Percentiles rank a stretch among this genome's conserved stretches.
These are phyloP conservation scores for Lapara coniferarum DNA, from an alignment of 2,888 invertebrate species.

Conservation along the genomic window DNA sequence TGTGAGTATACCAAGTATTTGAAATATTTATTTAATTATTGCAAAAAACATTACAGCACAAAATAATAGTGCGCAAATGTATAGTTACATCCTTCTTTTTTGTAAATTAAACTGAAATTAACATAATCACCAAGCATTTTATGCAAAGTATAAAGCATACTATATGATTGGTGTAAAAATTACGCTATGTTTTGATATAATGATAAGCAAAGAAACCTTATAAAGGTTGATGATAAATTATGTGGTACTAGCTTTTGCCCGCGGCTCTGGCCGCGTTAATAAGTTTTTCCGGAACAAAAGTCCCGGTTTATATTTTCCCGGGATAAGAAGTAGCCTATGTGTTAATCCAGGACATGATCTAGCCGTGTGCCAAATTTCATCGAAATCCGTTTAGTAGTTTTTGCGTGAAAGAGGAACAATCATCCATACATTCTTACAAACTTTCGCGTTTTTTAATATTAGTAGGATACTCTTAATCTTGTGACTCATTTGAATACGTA, in stretches of 20 bases:
- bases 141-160: background rate
- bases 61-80: conserved; percentile 13
- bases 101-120: conserved; percentile 12
- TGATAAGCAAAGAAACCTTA: conserved; percentile 1
- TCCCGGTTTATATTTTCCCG: no score
- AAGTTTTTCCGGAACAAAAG: no score
- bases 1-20: background rate
- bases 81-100: conserved; percentile 8
- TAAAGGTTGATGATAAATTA: conserved; percentile 7
- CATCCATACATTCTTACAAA: no score
- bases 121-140: background rate
- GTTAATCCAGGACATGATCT: no score
- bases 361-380: no score
- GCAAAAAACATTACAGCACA: conserved; percentile 14
- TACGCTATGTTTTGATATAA: background rate
- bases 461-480: background rate
- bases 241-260: no score
- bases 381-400: no score
- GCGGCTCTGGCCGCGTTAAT: no score
- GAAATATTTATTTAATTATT: conserved; percentile 17
- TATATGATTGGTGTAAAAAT: background rate
- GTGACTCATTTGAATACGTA: conserved; percentile 20
- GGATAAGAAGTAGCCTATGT: no score
- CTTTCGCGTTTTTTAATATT: no score
- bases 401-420: no score